These are phyloP conservation scores for Synanthedon tipuliformis DNA, from an alignment of 2,888 invertebrate species.

Conservation along the genomic window DNA sequence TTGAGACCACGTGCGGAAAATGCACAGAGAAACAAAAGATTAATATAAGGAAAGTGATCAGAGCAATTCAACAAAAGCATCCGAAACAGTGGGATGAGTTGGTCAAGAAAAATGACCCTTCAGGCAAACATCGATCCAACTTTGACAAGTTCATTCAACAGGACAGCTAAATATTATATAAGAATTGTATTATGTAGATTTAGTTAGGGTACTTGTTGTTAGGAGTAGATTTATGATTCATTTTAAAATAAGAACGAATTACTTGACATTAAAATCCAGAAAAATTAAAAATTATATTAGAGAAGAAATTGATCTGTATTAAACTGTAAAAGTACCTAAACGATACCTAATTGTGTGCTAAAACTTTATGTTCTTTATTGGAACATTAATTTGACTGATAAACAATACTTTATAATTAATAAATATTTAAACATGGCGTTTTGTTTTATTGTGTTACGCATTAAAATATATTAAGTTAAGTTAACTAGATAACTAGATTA, in stretches of 20 bases:
- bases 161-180: conserved; percentile 6
- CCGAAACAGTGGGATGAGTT: conserved; percentile 76
- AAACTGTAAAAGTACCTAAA: no score
- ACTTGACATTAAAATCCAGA: no score
- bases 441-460: no score
- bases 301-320: no score
- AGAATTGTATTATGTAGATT: background rate
- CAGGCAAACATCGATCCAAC: conserved; percentile 71
- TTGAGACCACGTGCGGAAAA: conserved; percentile 75
- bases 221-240: conserved; percentile 1
- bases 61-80: conserved; percentile 75
- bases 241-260: background rate
- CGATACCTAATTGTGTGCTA: no score
- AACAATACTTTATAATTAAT: no score
- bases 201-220: conserved; percentile 11
- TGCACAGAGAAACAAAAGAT: conserved; percentile 76
- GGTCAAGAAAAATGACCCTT: conserved; percentile 78
- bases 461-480: no score
- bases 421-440: no score
- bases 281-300: no score
- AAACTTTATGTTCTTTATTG: no score
- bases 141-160: conserved; percentile 66
- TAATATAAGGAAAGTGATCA: conserved; percentile 73
- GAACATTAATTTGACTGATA: no score
- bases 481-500: no score